Percentiles rank a stretch among this genome's conserved stretches.
These are phyloP conservation scores for Nicator chloris DNA, from an alignment of 2,113 vertebrate species.

Conservation along the genomic window DNA sequence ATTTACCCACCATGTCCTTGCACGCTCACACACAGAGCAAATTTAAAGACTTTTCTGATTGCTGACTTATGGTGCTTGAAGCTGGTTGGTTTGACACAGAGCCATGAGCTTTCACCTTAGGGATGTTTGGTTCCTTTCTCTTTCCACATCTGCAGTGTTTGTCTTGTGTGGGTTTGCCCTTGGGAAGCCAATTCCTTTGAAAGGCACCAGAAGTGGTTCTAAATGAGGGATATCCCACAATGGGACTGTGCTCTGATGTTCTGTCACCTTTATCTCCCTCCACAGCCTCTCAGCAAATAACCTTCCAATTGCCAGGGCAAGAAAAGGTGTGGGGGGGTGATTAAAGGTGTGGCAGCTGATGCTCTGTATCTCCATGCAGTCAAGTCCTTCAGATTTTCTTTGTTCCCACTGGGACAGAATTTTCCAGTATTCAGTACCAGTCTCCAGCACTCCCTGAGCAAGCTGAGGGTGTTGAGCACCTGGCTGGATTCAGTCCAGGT, in stretches of 20 bases:
- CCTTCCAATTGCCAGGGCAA: neutral
- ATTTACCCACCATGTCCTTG: fast-evolving
- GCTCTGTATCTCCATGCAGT: neutral
- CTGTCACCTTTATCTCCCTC: neutral
- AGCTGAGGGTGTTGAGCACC: neutral
- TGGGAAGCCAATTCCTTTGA: neutral
- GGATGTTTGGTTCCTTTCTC: neutral
- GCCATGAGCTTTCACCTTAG: neutral
- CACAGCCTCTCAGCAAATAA: neutral
- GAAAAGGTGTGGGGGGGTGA: neutral
- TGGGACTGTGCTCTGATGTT: neutral
- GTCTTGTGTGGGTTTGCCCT: neutral
- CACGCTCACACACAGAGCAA: neutral
- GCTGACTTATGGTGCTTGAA: neutral
- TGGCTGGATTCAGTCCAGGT: fast-evolving
- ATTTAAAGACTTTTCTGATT: neutral
- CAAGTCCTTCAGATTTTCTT: neutral
- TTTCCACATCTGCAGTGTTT: neutral
- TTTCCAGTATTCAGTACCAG: neutral
- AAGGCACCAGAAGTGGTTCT: neutral
- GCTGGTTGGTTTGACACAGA: neutral
- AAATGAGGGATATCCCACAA: neutral
- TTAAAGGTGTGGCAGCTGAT: neutral
- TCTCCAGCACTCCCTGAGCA: neutral
- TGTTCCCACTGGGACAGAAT: neutral